Evolutionary conservation across 1,140 invertebrate genomes (phyloP).

Genomic region (Sesamia nonagrioides): DNA sequence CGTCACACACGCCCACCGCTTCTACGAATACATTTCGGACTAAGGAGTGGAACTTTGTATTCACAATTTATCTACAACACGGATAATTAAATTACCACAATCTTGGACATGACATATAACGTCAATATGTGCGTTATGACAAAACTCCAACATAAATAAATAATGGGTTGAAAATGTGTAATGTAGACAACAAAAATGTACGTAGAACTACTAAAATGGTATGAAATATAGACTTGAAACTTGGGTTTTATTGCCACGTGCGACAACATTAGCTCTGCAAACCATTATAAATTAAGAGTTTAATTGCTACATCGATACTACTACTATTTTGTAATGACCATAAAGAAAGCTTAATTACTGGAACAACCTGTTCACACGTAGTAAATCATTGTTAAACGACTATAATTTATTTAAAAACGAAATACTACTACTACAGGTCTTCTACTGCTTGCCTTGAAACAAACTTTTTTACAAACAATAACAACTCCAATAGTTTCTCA

Average conservation of each 20-base stretch:
- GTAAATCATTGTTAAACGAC: not conserved
- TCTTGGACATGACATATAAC: constrained; percentile 19
- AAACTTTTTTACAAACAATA: not conserved
- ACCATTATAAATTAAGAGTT: constrained; percentile 21
- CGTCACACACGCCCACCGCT: constrained; percentile 68
- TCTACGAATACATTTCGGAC: constrained; percentile 80
- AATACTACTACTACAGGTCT: no score
- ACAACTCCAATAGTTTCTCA: constrained; percentile 46
- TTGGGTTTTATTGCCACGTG: constrained; percentile 23
- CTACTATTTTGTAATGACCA: constrained; percentile 24
- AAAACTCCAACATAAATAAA: not conserved
- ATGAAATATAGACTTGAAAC: constrained; percentile 39
- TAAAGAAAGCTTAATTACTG: constrained; percentile 1
- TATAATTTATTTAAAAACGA: not conserved
- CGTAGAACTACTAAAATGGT: constrained; percentile 10
- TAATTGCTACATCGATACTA: constrained; percentile 17
- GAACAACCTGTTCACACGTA: constrained; percentile 25
- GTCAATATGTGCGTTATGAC: not conserved
- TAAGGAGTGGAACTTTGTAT: constrained; percentile 71
- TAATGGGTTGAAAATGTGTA: constrained; percentile 9
- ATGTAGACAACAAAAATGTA: constrained; percentile 39
- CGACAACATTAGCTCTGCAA: constrained; percentile 27
- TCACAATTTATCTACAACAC: constrained; percentile 76
- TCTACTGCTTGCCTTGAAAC: not conserved
- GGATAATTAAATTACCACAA: constrained; percentile 57